These are phyloP conservation scores for Benthosema pterotum DNA, from an alignment of 2,797 vertebrate genomes.

Conservation along the genomic window DNA sequence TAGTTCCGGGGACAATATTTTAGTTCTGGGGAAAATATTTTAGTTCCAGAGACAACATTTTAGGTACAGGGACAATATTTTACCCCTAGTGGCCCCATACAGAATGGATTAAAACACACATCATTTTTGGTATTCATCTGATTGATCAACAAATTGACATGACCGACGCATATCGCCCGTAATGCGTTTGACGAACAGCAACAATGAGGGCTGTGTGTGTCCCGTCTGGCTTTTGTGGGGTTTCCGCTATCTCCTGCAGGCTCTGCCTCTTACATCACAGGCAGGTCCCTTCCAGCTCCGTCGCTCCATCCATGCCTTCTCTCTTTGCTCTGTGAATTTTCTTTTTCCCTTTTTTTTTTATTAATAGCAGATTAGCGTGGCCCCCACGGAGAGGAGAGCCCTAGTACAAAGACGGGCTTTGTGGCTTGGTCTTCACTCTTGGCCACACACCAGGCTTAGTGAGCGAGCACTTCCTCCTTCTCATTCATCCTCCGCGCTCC, in stretches of 20 bases:
- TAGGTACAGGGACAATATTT: too few relatives aligned
- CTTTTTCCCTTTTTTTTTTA: conserved; percentile 70
- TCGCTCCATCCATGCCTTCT: conserved; percentile 53
- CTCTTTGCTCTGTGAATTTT: conserved; percentile 59
- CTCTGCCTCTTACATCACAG: conserved; percentile 70
- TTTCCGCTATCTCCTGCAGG: conserved; percentile 51
- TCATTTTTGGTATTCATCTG: conserved; percentile 43
- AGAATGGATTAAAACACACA: conserved; percentile 34
- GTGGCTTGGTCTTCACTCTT: conserved; percentile 82
- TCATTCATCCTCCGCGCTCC: conserved; percentile 80
- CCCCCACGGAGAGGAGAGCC: conserved; percentile 69
- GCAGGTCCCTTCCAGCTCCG: conserved; percentile 54
- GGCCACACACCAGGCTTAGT: conserved; percentile 86
- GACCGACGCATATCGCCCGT: conserved; percentile 47
- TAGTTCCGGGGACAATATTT: too few relatives aligned
- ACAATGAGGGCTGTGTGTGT: conserved; percentile 62
- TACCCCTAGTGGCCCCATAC: too few relatives aligned
- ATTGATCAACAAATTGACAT: conserved; percentile 34
- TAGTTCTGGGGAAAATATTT: too few relatives aligned
- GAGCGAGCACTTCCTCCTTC: conserved; percentile 83
- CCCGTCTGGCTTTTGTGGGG: conserved; percentile 27
- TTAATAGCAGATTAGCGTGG: conserved; percentile 85
- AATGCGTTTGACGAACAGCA: conserved; percentile 48
- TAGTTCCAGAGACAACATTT: too few relatives aligned
- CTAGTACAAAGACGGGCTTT: conserved; percentile 82